Evolutionary conservation across 2,888 invertebrate species (phyloP).

Genomic region (Limulus polyphemus): DNA sequence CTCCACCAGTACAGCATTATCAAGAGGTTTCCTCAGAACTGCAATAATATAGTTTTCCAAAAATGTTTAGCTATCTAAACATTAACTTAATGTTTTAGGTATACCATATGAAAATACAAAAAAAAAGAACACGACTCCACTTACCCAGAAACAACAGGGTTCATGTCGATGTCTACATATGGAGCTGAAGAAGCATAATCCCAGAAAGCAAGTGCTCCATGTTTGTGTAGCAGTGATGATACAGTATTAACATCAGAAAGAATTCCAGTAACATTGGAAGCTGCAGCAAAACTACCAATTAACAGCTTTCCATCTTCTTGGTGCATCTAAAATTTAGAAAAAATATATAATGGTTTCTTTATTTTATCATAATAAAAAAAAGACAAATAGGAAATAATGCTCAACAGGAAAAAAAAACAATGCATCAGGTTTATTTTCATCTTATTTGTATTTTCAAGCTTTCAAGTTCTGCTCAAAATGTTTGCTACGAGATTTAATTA

Average conservation of each 20-base stretch:
- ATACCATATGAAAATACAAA: not conserved
- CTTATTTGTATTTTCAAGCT: too few relatives aligned
- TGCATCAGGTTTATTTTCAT: too few relatives aligned
- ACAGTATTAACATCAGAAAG: constrained; percentile 68
- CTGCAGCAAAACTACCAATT: constrained; percentile 73
- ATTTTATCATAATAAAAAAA: too few relatives aligned
- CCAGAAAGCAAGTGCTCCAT: constrained; percentile 75
- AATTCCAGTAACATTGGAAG: constrained; percentile 80
- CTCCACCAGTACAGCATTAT: too few relatives aligned
- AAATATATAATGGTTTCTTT: too few relatives aligned
- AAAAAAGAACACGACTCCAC: not conserved
- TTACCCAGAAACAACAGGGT: constrained; percentile 57
- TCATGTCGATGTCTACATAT: constrained; percentile 66
- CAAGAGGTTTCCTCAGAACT: too few relatives aligned
- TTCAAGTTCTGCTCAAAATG: too few relatives aligned
- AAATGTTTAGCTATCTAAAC: too few relatives aligned
- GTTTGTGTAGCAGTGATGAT: constrained; percentile 63
- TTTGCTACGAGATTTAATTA: too few relatives aligned
- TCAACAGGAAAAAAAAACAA: too few relatives aligned
- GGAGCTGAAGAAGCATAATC: constrained; percentile 75
- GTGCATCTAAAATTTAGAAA: constrained; percentile 34
- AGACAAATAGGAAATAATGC: too few relatives aligned
- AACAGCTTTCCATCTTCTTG: constrained; percentile 46
- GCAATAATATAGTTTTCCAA: too few relatives aligned
- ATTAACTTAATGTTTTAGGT: not conserved